phyloP scores from a whole-genome alignment of 2,888 invertebrate genomes.

The Mermis nigrescens region DNA sequence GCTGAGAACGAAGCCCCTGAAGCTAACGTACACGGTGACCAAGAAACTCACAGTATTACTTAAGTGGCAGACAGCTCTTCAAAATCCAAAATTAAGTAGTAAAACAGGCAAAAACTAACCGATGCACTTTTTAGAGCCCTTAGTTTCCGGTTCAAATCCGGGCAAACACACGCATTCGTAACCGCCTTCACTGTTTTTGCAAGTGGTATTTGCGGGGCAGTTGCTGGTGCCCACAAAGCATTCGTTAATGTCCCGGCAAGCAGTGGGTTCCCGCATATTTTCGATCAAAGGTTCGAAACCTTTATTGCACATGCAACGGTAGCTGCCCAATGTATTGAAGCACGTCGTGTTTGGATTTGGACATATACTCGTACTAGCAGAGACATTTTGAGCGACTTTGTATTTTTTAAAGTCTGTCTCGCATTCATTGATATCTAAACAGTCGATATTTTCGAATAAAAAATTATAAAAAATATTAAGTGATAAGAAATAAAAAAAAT shows the following conservation, averaged over 20 bases:
- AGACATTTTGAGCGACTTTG: too few relatives aligned
- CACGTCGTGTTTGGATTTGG: background rate
- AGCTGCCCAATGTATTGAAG: background rate
- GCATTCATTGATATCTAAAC: too few relatives aligned
- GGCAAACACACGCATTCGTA: background rate
- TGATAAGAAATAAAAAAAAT: too few relatives aligned
- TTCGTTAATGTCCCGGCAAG: background rate
- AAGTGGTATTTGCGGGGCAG: background rate
- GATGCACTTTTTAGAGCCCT: background rate
- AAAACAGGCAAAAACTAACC: too few relatives aligned
- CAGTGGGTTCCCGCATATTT: background rate
- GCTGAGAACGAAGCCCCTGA: too few relatives aligned
- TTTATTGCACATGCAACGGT: background rate
- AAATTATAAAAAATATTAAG: too few relatives aligned
- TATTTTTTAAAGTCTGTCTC: too few relatives aligned
- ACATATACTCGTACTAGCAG: background rate
- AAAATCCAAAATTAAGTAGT: too few relatives aligned
- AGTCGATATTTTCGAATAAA: too few relatives aligned
- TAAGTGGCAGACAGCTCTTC: too few relatives aligned
- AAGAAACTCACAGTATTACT: too few relatives aligned
- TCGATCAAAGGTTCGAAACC: background rate
- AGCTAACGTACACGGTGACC: too few relatives aligned
- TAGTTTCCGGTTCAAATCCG: background rate
- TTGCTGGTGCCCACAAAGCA: background rate
- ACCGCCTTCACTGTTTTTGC: background rate